Conservation (phyloP, 1,140 invertebrate genomes). For the Drosophila ercepeae region DNA sequence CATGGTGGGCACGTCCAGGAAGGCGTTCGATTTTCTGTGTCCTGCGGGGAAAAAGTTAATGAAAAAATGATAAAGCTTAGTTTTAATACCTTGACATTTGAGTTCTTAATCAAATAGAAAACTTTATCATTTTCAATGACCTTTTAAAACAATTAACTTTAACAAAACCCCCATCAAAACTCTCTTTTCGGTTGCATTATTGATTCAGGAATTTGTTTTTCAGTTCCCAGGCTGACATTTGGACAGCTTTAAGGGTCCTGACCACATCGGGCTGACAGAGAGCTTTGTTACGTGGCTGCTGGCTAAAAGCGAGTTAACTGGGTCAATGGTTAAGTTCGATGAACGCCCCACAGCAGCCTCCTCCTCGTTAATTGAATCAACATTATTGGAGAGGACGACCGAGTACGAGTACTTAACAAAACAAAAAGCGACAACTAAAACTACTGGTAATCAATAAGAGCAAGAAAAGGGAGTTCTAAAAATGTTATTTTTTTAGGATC, state of each 20-base stretch:
- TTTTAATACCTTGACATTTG: too few species aligned
- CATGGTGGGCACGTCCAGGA: slow-evolving; percentile 90
- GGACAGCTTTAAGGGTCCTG: too few species aligned
- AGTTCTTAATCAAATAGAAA: too few species aligned
- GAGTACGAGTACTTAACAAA: slow-evolving; percentile 11
- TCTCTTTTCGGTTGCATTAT: slow-evolving; percentile 16
- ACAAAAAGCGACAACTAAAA: background rate
- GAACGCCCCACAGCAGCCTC: slow-evolving; percentile 9
- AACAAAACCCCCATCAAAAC: background rate
- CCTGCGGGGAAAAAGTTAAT: slow-evolving; percentile 42
- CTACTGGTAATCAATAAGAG: background rate
- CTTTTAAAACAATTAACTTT: background rate
- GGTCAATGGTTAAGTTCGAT: slow-evolving; percentile 59
- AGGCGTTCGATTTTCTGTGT: slow-evolving; percentile 89
- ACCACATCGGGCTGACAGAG: background rate
- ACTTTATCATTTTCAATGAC: background rate
- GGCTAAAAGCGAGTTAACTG: slow-evolving; percentile 28
- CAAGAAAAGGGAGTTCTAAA: background rate
- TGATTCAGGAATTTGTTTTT: slow-evolving; percentile 20
- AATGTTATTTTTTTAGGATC: slow-evolving; percentile 86
- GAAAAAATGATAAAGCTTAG: too few species aligned
- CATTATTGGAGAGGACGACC: slow-evolving; percentile 18
- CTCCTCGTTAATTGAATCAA: slow-evolving; percentile 54
- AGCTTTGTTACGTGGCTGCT: slow-evolving; percentile 10
- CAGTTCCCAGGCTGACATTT: slow-evolving; percentile 26